A percentile compares a stretch with the other conserved stretches of the same genome.
These are phyloP conservation scores for Australoheros scitulus DNA, from an alignment of 2,113 vertebrate species.

Conservation along the genomic window DNA sequence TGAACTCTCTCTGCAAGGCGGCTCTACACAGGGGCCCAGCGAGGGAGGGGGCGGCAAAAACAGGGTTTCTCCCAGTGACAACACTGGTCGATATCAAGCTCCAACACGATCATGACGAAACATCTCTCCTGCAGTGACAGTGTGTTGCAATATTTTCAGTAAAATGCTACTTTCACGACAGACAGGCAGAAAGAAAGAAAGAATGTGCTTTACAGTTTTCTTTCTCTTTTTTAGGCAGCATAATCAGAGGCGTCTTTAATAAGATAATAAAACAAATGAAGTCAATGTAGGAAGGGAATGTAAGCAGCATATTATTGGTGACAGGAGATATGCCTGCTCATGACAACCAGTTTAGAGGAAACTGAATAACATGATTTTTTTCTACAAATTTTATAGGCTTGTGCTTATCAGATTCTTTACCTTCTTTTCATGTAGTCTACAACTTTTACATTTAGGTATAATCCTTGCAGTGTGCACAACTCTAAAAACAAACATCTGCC, in stretches of 20 bases:
- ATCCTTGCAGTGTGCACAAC: neutral
- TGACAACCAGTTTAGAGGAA: neutral
- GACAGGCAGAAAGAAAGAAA: neutral
- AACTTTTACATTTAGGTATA: neutral
- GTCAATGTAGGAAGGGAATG: neutral
- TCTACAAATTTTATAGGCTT: neutral
- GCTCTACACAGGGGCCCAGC: constrained; percentile 76
- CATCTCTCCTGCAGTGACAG: constrained; percentile 24
- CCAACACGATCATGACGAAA: constrained; percentile 60
- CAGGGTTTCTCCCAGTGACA: constrained; percentile 79
- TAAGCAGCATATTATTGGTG: neutral
- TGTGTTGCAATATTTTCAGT: constrained; percentile 48
- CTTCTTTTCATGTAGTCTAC: neutral
- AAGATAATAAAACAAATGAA: neutral
- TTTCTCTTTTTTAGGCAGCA: neutral
- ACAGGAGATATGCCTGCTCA: neutral
- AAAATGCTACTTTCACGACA: neutral
- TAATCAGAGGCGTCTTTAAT: neutral
- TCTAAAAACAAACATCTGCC: neutral
- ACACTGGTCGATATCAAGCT: constrained; percentile 72
- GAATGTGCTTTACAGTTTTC: neutral
- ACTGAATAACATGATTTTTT: neutral
- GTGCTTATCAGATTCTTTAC: neutral
- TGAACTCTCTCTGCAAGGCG: constrained; percentile 70
- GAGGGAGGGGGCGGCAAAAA: constrained; percentile 68